These are phyloP conservation scores for Drosophila ananassae DNA, from an alignment of 1,140 invertebrate species.

Conservation along the genomic window DNA sequence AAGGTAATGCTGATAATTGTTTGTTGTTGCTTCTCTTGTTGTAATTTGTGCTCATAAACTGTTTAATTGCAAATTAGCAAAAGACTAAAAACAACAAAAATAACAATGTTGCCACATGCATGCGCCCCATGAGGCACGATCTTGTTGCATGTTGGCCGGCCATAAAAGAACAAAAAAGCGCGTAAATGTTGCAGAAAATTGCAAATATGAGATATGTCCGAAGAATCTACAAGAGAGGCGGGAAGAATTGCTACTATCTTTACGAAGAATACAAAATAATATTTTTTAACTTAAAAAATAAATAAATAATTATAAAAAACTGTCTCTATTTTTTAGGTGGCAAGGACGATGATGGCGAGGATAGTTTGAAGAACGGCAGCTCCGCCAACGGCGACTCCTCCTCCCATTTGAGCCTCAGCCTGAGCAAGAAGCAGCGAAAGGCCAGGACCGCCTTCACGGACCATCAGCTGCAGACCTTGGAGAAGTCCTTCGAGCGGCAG, in stretches of 20 bases:
- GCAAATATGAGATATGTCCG: constrained; percentile 42
- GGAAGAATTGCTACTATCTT: no score
- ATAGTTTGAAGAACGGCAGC: constrained; percentile 74
- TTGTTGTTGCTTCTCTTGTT: constrained; percentile 47
- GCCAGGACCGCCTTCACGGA: constrained; percentile 99
- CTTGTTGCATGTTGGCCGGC: constrained; percentile 64
- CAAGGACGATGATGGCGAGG: constrained; percentile 82
- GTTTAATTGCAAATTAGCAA: constrained; percentile 81
- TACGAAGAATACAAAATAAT: no score
- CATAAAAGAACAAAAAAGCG: constrained; percentile 50
- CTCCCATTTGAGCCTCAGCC: constrained; percentile 84
- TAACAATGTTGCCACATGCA: constrained; percentile 37
- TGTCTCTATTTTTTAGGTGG: constrained; percentile 47
- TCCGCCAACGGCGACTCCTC: constrained; percentile 65
- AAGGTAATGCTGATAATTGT: constrained; percentile 46
- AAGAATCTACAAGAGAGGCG: neutral
- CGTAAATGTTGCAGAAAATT: constrained; percentile 64
- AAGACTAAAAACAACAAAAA: constrained; percentile 42
- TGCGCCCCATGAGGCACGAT: neutral
- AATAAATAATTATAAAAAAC: no score
- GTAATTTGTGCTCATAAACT: constrained; percentile 79
- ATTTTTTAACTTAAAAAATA: no score
- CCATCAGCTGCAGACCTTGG: constrained; percentile 97
- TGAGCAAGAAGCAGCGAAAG: constrained; percentile 97
- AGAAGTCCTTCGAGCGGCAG: constrained; percentile 98